Evolutionary conservation across 2,888 invertebrate species (phyloP).

Genomic region (Agrochola circellaris): DNA sequence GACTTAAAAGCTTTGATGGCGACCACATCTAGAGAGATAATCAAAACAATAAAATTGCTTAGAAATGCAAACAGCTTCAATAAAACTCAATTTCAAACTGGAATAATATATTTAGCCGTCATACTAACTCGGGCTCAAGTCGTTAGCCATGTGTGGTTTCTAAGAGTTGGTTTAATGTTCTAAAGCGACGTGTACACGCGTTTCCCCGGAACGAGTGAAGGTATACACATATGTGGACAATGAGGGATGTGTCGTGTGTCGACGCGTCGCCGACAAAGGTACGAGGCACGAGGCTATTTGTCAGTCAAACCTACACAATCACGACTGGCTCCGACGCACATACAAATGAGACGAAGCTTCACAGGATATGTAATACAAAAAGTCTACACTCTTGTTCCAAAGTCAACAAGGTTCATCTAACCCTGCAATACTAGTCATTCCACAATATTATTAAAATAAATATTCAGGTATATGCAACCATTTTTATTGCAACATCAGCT

Average conservation of each 20-base stretch:
- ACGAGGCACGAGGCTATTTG: conserved; percentile 80
- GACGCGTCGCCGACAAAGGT: conserved; percentile 82
- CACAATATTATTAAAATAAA: conserved; percentile 14
- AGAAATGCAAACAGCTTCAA: conserved; percentile 37
- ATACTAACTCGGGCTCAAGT: conserved; percentile 35
- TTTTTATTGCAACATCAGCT: conserved; percentile 53
- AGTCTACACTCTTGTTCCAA: conserved; percentile 58
- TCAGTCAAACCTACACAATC: conserved; percentile 79
- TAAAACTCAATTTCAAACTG: conserved; percentile 31
- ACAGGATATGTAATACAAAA: conserved; percentile 72
- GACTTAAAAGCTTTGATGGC: conserved; percentile 61
- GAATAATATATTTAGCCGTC: conserved; percentile 42
- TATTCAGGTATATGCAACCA: conserved; percentile 29
- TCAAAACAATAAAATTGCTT: conserved; percentile 50
- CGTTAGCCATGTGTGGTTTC: conserved; percentile 49
- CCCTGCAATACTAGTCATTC: conserved; percentile 28
- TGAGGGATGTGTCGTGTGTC: conserved; percentile 79
- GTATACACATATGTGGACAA: conserved; percentile 73
- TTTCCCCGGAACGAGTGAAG: conserved; percentile 75
- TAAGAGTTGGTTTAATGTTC: conserved; percentile 58
- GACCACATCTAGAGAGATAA: conserved; percentile 51
- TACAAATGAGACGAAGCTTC: conserved; percentile 78
- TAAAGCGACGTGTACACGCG: conserved; percentile 49
- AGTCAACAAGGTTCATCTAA: conserved; percentile 62
- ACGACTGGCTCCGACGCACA: conserved; percentile 73